Percentiles rank a stretch among this genome's conserved stretches.
phyloP scores from a whole-genome alignment of 2,888 invertebrate species.

The Pseudanteris insignis region DNA sequence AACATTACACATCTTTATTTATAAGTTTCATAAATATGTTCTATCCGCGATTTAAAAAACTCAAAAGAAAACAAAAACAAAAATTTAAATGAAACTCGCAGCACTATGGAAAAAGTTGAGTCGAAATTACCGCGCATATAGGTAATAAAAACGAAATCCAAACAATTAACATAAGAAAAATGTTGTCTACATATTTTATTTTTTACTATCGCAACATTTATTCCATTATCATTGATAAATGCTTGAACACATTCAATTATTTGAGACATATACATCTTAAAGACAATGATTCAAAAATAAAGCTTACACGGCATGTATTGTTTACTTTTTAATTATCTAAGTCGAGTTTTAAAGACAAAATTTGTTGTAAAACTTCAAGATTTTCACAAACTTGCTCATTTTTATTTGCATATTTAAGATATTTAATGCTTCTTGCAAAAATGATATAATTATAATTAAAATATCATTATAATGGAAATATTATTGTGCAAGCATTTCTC shows the following conservation, averaged over 20 bases:
- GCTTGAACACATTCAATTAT: slow-evolving; percentile 38
- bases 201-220: slow-evolving; percentile 21
- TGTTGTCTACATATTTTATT: slow-evolving; percentile 6
- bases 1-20: slow-evolving; percentile 39
- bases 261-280: slow-evolving; percentile 17
- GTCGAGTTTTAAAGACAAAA: slow-evolving; percentile 17
- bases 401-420: background rate
- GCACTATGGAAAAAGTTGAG: background rate
- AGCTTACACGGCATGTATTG: slow-evolving; percentile 12
- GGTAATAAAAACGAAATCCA: slow-evolving; percentile 6
- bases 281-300: slow-evolving; percentile 22
- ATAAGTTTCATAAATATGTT: slow-evolving; percentile 33
- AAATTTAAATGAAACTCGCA: slow-evolving; percentile 10
- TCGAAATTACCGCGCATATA: slow-evolving; percentile 3
- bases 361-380: slow-evolving; percentile 25
- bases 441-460: slow-evolving; percentile 11
- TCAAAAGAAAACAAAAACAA: slow-evolving; percentile 13
- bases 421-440: slow-evolving; percentile 10
- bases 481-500: background rate
- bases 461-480: slow-evolving; percentile 2
- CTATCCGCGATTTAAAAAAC: slow-evolving; percentile 29
- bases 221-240: slow-evolving; percentile 30
- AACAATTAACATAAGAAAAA: slow-evolving; percentile 3
- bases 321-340: slow-evolving; percentile 8
- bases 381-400: slow-evolving; percentile 11